Percentiles rank a stretch among this genome's conserved stretches.
These are phyloP conservation scores for Tapirus indicus DNA, from an alignment of 2,797 vertebrate species.

Conservation along the genomic window DNA sequence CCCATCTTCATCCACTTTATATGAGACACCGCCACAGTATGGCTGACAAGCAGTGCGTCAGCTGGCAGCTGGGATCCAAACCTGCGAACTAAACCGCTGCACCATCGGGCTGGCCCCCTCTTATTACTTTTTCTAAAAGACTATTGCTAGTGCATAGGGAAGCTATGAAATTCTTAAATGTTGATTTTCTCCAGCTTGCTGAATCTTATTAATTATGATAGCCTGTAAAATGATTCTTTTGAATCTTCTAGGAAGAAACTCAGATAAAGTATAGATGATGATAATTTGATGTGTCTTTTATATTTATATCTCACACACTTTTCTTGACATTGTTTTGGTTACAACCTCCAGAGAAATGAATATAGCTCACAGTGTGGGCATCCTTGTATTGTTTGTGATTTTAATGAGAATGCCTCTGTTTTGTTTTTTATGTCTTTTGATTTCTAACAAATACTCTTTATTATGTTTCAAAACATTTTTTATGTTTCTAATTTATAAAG, in stretches of 20 bases:
- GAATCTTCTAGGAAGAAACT: background rate
- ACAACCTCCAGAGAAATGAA: background rate
- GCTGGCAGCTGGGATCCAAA: too few species aligned
- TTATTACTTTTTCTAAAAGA: background rate
- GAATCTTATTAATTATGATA: background rate
- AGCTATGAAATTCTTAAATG: slow-evolving; percentile 41
- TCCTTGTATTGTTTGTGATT: background rate
- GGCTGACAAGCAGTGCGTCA: too few species aligned
- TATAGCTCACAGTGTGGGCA: background rate
- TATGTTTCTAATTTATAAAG: slow-evolving; percentile 8
- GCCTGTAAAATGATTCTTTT: background rate
- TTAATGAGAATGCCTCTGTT: background rate
- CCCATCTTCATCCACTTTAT: too few species aligned
- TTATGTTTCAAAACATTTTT: slow-evolving; percentile 42
- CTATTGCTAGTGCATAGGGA: background rate
- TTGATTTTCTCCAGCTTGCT: background rate
- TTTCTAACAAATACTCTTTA: slow-evolving; percentile 33
- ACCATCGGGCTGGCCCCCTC: background rate
- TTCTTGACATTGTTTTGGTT: slow-evolving; percentile 21
- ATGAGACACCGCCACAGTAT: too few species aligned
- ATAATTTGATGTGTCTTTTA: slow-evolving; percentile 30
- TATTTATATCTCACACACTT: slow-evolving; percentile 3
- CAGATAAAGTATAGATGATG: slow-evolving; percentile 5
- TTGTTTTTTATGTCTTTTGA: background rate
- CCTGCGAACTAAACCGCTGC: too few species aligned